Evolutionary conservation across 2,888 invertebrate genomes (phyloP), one percentile per base, ranked within the genome.

Genomic region (Scaptomyza cyrtandrae): DNA sequence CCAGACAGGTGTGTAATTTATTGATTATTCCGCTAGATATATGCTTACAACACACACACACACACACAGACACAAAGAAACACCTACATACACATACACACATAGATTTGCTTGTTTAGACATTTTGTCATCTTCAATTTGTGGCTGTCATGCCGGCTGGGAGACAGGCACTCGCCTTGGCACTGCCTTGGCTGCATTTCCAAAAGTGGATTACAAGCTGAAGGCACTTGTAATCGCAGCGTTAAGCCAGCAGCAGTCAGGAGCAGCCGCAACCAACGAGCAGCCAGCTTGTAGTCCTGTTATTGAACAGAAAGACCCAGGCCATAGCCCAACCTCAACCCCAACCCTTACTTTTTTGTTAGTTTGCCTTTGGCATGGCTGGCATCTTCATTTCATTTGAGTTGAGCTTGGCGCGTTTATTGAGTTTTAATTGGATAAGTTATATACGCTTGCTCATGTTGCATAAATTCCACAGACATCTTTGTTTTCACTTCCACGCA

Each of bases 1-100:
- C 79, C 90, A 90, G 90, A 90, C 89, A 91, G 90, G 90, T 90
- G 90, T 91, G 89, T 90, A 91, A 90, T 90, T 90, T 90, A 91
- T 91, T 90, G 90, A 90, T 90, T 90, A 91, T 90, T 90, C 80
- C 77, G 71, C 81, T 86, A 85, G 88, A 84, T 84, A 84, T 84
- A 79, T 76, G 68, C 71, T 73, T 39, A 9, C 48, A 62, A 46
- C 57, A 66, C 52, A 71, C 54, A 53, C 62, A 11, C 14, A 49
- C 27, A 49, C 19, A 46, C 46, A 48, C 13, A 43, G 39, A 35
- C 13, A 41, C 46, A 33, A 48, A 33, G 33, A 31, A 29, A 54
- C 55, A 39, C 29, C 41, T 29, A 43, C 48, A 19, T 29, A 29
- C 50, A 45, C 24, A 57, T n/a, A 60, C 24, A 39, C 27, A 62